A percentile compares a stretch with the other conserved stretches of the same genome.
Conservation (phyloP, 1,140 invertebrate species). For the Aethina tumida region DNA sequence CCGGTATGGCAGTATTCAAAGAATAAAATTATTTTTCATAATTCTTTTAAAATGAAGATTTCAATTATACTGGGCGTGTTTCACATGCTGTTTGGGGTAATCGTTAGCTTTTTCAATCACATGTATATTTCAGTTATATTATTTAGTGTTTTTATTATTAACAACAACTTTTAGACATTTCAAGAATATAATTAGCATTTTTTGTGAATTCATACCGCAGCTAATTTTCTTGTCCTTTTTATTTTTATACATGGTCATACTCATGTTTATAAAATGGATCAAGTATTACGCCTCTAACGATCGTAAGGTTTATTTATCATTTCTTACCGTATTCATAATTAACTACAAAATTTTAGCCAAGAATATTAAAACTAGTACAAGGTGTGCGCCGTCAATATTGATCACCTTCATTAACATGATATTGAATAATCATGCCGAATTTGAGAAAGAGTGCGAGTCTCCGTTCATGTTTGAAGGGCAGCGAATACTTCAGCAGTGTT, state of each 20-base stretch:
- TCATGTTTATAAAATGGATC: constrained; percentile 87
- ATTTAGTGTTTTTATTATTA: constrained; percentile 2
- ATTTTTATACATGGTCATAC: constrained; percentile 77
- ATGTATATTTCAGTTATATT: constrained; percentile 36
- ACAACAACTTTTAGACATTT: constrained; percentile 56
- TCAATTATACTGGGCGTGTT: constrained; percentile 84
- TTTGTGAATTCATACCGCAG: constrained; percentile 82
- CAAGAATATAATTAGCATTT: constrained; percentile 60
- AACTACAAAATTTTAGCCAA: constrained; percentile 7
- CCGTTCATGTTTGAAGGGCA: constrained; percentile 63
- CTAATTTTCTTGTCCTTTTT: constrained; percentile 70
- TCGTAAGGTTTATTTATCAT: constrained; percentile 20
- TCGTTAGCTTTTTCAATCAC: constrained; percentile 62
- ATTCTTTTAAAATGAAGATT: constrained; percentile 92
- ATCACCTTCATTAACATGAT: constrained; percentile 94
- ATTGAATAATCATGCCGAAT: constrained; percentile 53
- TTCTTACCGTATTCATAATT: neutral
- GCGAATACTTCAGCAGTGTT: constrained; percentile 64
- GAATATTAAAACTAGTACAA: constrained; percentile 37
- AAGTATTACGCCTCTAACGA: constrained; percentile 52
- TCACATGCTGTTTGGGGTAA: constrained; percentile 86
- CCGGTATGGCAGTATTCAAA: constrained; percentile 79
- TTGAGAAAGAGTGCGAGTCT: constrained; percentile 39
- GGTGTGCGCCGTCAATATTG: constrained; percentile 78
- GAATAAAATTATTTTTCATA: constrained; percentile 84